Conservation (phyloP, 1,140 invertebrate species). For the Epicauta chinensis region DNA sequence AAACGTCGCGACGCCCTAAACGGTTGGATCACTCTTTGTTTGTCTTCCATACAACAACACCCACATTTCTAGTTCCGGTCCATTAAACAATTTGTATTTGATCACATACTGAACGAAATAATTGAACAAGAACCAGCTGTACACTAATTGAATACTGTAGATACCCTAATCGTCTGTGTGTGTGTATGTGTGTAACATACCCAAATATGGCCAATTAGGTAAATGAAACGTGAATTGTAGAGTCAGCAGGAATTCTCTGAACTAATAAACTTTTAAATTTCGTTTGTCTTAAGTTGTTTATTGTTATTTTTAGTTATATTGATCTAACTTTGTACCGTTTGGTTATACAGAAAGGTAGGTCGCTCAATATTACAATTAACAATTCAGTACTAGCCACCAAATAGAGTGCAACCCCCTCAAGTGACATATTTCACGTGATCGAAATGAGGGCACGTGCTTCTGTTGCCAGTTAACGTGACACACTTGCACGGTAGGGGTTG, state of each 20-base stretch:
- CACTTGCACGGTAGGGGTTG: neutral
- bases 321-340: conserved; percentile 15
- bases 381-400: conserved; percentile 2
- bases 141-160: no score
- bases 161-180: no score
- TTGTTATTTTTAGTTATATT: conserved; percentile 9
- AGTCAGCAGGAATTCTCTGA: no score
- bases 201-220: no score
- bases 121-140: no score
- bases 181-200: no score
- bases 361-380: conserved; percentile 12
- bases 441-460: conserved; percentile 15
- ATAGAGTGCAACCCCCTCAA: conserved; percentile 6
- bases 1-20: conserved; percentile 6
- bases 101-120: no score
- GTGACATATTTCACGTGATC: conserved; percentile 10
- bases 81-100: neutral
- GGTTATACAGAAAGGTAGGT: conserved; percentile 13
- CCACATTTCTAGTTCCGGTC: conserved; percentile 9
- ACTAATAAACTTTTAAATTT: no score
- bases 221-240: no score
- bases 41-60: neutral
- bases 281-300: no score
- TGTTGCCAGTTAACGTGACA: conserved; percentile 12
- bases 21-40: neutral